Percentiles rank a stretch among this genome's conserved stretches.
Conservation (phyloP, 2,113 vertebrate species). For the Myxocyprinus asiaticus region DNA sequence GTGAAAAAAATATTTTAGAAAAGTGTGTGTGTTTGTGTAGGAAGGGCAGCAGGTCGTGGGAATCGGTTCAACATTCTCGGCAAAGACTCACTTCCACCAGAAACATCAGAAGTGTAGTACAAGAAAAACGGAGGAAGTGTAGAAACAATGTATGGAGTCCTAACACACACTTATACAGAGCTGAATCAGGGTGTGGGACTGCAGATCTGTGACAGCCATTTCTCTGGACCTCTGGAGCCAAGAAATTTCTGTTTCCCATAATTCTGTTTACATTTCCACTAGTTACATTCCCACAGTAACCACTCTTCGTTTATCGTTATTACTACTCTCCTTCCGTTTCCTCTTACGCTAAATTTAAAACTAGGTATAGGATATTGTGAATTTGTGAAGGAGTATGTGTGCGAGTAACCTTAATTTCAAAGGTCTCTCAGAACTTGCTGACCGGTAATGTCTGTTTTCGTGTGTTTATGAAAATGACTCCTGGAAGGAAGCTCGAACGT, state of each 20-base stretch:
- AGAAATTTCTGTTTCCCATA: slow-evolving; percentile 67
- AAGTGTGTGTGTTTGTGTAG: slow-evolving; percentile 44
- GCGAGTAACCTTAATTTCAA: slow-evolving; percentile 21
- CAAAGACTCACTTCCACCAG: slow-evolving; percentile 61
- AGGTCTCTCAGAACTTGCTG: slow-evolving; percentile 34
- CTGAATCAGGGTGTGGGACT: slow-evolving; percentile 65
- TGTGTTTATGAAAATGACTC: slow-evolving; percentile 33
- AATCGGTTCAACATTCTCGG: slow-evolving; percentile 59
- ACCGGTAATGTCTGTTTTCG: slow-evolving; percentile 37
- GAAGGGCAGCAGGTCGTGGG: slow-evolving; percentile 75
- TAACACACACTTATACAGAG: slow-evolving; percentile 33
- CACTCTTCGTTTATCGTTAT: slow-evolving; percentile 53
- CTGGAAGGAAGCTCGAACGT: slow-evolving; percentile 17
- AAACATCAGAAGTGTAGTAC: slow-evolving; percentile 56
- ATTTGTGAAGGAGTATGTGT: neutral
- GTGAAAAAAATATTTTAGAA: slow-evolving; percentile 12
- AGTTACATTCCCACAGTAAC: slow-evolving; percentile 45
- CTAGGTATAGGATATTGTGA: neutral
- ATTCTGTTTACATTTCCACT: slow-evolving; percentile 66
- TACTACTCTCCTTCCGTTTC: slow-evolving; percentile 62
- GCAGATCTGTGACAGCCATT: slow-evolving; percentile 49
- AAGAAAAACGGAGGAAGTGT: slow-evolving; percentile 67
- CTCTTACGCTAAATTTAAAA: slow-evolving; percentile 47
- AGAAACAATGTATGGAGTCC: slow-evolving; percentile 71
- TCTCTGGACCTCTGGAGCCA: slow-evolving; percentile 54